Percentiles rank a stretch among this genome's conserved stretches.
Evolutionary conservation across 2,113 vertebrate genomes (phyloP).

Genomic region (Campylomormyrus tamandua): DNA sequence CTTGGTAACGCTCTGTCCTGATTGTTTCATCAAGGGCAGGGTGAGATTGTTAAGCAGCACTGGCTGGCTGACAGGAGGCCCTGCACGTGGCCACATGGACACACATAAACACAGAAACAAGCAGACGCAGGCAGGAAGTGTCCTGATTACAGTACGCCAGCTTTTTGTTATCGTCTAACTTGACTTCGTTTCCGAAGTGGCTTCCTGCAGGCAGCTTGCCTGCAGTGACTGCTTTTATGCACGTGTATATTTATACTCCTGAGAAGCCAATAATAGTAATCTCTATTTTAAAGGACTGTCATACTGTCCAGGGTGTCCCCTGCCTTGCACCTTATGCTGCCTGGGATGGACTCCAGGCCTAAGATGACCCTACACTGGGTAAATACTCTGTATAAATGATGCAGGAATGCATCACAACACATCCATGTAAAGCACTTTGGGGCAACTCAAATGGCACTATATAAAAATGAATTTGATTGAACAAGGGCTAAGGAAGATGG

Average conservation of each 20-base stretch:
- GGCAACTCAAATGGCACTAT: not conserved
- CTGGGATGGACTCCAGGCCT: not conserved
- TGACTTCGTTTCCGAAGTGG: conserved; percentile 7
- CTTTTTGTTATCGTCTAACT: not conserved
- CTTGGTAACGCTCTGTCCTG: conserved; percentile 54
- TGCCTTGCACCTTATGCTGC: not conserved
- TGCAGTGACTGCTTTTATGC: not conserved
- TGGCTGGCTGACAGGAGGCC: conserved; percentile 34
- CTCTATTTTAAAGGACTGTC: not conserved
- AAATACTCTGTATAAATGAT: not conserved
- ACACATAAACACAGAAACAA: not conserved
- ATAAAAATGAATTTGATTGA: not conserved
- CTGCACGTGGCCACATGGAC: conserved; percentile 7
- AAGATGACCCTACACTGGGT: not conserved
- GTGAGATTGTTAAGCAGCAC: conserved; percentile 41
- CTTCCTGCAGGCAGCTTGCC: not conserved
- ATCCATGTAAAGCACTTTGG: not conserved
- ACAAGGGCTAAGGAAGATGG: not conserved
- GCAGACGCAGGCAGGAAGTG: not conserved
- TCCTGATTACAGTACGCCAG: not conserved
- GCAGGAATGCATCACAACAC: not conserved
- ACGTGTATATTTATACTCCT: not conserved
- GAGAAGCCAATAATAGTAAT: not conserved
- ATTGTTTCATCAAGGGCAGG: conserved; percentile 58
- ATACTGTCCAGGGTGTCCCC: not conserved